A percentile compares a stretch with the other conserved stretches of the same genome.
Evolutionary conservation across 2,797 vertebrate species (phyloP).

Genomic region (Girardinus metallicus): DNA sequence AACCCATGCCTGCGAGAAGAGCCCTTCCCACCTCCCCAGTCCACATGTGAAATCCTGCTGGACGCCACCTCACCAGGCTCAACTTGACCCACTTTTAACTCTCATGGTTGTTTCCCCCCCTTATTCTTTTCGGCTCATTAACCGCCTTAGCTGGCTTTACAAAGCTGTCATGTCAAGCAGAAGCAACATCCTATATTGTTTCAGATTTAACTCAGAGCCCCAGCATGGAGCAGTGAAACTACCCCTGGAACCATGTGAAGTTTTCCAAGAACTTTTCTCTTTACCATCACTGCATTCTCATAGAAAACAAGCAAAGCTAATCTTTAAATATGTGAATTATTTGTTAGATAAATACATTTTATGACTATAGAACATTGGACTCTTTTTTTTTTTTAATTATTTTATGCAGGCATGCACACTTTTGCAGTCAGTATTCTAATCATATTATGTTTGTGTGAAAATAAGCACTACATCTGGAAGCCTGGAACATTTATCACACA

Average conservation of each 20-base stretch:
- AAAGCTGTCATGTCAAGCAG: conserved; percentile 40
- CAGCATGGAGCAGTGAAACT: conserved; percentile 26
- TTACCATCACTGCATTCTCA: neutral
- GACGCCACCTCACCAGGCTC: conserved; percentile 42
- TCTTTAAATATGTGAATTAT: neutral
- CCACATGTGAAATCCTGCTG: conserved; percentile 50
- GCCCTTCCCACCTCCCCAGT: conserved; percentile 2
- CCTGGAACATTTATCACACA: neutral
- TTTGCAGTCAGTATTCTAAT: neutral
- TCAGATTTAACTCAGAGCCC: conserved; percentile 17
- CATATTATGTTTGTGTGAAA: neutral
- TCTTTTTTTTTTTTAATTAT: too few species aligned
- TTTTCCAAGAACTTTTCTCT: neutral
- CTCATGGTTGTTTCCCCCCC: conserved; percentile 1
- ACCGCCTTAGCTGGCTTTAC: conserved; percentile 27
- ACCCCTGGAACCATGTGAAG: conserved; percentile 8
- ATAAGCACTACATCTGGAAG: neutral
- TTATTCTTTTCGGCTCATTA: conserved; percentile 33
- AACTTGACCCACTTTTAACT: conserved; percentile 66
- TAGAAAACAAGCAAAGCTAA: neutral
- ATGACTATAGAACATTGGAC: neutral
- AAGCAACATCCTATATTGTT: conserved; percentile 35
- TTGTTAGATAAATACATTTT: neutral
- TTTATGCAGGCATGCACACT: neutral
- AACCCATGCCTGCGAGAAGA: conserved; percentile 44